phyloP scores from a whole-genome alignment of 2,888 invertebrate genomes.

The Agrochola circellaris region DNA sequence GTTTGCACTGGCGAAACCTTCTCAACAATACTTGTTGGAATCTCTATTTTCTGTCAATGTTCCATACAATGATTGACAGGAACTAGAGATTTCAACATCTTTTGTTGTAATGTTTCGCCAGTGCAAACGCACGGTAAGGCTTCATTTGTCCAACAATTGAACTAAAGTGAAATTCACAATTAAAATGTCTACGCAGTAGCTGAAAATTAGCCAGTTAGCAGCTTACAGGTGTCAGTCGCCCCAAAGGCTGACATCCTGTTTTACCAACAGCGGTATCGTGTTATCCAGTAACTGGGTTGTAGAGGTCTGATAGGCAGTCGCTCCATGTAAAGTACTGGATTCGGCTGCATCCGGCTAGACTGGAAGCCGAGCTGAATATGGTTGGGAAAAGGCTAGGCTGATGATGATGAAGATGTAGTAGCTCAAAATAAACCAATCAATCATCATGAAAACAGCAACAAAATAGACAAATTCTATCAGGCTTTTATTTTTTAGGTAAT shows the following conservation, averaged over 20 bases:
- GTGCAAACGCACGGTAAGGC: no score
- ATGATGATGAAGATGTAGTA: not conserved
- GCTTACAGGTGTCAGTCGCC: not conserved
- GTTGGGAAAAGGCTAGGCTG: not conserved
- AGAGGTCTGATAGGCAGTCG: no score
- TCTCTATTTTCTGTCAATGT: no score
- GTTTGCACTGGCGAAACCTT: no score
- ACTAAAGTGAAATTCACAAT: not conserved
- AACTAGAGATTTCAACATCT: no score
- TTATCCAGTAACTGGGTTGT: not conserved
- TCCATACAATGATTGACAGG: no score
- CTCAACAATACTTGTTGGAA: no score
- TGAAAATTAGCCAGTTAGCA: not conserved
- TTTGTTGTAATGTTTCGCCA: no score
- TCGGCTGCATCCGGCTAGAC: not conserved
- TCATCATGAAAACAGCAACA: not conserved
- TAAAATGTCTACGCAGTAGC: not conserved
- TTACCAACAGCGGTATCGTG: not conserved
- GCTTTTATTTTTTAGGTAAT: conserved; percentile 90
- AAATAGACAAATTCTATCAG: not conserved
- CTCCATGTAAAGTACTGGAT: not conserved
- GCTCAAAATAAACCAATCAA: not conserved
- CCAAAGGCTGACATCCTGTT: not conserved
- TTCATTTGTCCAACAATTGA: not conserved
- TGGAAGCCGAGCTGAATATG: not conserved